Base-by-base conservation (phyloP, 2,888 invertebrate genomes). In the Coecobrya sp. region DNA sequence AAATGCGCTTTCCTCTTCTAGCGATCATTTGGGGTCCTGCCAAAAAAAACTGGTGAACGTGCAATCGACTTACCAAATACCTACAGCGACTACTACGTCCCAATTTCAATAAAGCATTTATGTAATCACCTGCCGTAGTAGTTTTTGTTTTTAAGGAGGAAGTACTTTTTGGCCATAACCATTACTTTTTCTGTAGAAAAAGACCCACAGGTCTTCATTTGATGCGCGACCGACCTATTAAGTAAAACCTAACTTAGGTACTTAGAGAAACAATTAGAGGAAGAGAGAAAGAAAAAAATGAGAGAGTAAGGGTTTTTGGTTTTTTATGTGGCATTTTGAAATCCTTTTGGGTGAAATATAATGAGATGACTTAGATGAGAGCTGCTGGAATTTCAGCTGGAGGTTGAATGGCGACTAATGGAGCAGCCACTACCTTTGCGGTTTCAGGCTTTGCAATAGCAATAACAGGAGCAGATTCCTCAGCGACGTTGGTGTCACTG, bases 361-460 rank as follows among this genome's bases (percentile, higher is more conserved):
- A 25, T 52, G 84, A 82, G 81, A 82, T 92, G 89, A 92, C 92
- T 92, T 92, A 92, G 85, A 92, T 65, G 62, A 92, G 89, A 86
- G 92, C 92, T 36, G 92, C 92, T 88, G 92, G 92, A 19, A 92
- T 49, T 52, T 88, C 92, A 89, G 85, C 92, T 89, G 92, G 92
- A 45, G 92, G 88, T 45, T 88, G 92, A 59, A 89, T 76, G 52
- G 92, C 88, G 5, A 86, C 79, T 62, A 89, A 62, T 16, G 91
- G 79, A 82, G 49, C 19, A 30, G 86, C 59, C 3, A 86, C 85
- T 25, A 16, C 49, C 22, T 86, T 81, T 7, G 55, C 10, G 73
- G 85, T 86, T 30, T 89, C 91, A 52, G 88, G 91, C 81, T 89
- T 91, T 52, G 86, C 86, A 86, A 93, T 45, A 81, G 89, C 62